Percentiles rank a stretch among this genome's conserved stretches.
Conservation (phyloP, 2,797 vertebrate species). For the Tokudaia tokunoshimensis region DNA sequence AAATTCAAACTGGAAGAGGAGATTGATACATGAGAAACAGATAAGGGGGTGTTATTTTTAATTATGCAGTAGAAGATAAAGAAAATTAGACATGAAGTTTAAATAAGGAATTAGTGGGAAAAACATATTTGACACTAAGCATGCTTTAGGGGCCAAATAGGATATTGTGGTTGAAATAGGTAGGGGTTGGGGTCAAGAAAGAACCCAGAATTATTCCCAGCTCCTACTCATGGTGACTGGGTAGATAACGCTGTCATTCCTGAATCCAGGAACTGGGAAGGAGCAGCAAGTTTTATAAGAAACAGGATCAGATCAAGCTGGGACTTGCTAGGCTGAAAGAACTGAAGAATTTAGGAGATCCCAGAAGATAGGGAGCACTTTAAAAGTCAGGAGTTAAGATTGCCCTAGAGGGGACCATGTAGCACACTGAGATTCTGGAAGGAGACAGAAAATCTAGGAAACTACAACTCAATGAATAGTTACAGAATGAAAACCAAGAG, state of each 20-base stretch:
- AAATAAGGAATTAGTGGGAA: neutral
- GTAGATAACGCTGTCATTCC: conserved; percentile 72
- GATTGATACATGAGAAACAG: neutral
- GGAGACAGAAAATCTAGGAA: neutral
- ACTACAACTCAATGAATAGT: neutral
- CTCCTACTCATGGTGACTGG: conserved; percentile 13
- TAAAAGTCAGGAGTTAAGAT: neutral
- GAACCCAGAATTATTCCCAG: conserved; percentile 48
- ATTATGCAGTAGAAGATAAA: neutral
- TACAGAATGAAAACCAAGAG: conserved; percentile 32
- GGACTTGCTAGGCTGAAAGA: conserved; percentile 63
- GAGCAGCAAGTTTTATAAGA: conserved; percentile 66
- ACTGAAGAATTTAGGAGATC: neutral
- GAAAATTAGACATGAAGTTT: neutral
- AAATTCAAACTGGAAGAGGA: conserved; percentile 17
- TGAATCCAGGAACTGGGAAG: conserved; percentile 70
- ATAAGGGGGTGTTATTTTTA: neutral
- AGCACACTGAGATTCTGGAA: neutral
- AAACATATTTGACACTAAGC: neutral
- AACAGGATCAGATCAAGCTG: conserved; percentile 71
- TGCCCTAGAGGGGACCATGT: neutral
- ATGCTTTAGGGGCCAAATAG: neutral
- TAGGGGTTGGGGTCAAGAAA: conserved; percentile 6
- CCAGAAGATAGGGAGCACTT: conserved; percentile 9
- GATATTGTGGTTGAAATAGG: neutral